Evolutionary conservation across 1,140 invertebrate genomes (phyloP), one percentile per base, ranked within the genome.

Genomic region (Anastatus disparis): DNA sequence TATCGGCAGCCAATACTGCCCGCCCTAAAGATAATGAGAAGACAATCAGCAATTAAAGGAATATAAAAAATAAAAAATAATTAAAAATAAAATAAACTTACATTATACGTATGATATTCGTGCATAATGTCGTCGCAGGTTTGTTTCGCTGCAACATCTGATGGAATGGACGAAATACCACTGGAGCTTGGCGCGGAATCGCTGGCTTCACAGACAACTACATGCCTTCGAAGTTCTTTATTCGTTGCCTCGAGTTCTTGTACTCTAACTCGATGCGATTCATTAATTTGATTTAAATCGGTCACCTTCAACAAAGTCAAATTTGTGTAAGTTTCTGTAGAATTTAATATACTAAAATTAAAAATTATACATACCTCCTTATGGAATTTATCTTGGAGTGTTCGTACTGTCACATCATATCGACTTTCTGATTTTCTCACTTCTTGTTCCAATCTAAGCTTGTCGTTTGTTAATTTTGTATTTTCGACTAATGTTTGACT

Each of bases 401-500:
- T 74, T 62, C 77, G 76, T n/a, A 84, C 74, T 29, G 73, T 72
- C 6, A 69, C 10, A 9, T 85, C 82, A n/a, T 80, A 83, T 69
- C 72, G 70, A 52, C 58, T 81, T 40, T 83, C 85, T 10, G 66
- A 77, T 62, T 82, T 86, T 59, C 82, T 79, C 4, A 86, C 63
- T 68, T 87, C 84, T 62, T 87, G 86, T 58, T 88, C 87, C 3
- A 88, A 76, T 44, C 80, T 82, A 2, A 88, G 69, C 73, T 90
- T 90, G 6, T 90, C 89, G 67, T 90, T 90, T n/a, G 85, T 86
- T 6, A 90, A 75, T 76, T 90, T 90, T 0, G 89, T 89, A 74
- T 89, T 89, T 58, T 91, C 90, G 26, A 90, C 83, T 2, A 89
- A 84, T 2, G 87, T 85, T 76, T 91, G 87, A 29, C 89, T 91